Base-by-base conservation (phyloP, 1,140 invertebrate genomes). In the Aricia agestis region DNA sequence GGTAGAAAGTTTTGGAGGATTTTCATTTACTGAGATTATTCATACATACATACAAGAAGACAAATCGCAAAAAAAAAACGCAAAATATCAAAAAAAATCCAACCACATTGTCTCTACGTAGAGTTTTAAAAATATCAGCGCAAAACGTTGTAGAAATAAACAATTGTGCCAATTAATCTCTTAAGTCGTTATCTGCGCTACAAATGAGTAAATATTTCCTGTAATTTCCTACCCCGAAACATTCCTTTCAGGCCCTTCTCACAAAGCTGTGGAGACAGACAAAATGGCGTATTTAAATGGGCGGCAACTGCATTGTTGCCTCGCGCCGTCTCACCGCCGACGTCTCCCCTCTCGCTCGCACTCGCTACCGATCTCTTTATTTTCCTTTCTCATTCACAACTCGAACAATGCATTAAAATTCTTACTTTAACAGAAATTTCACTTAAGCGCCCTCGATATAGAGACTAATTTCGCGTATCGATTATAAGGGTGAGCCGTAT, bases 241-340 rank as follows among this genome's bases (percentile, higher is more conserved):
- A 89, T 72, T 83, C 81, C 86, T 87, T 86, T 84, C 82, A 69
- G 68, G 32, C 78, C 68, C 73, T 25, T 69, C 68, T 69, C 76
- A 77, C 75, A 78, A 77, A 81, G 76, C 72, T 69, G 74, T 77
- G 82, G 86, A 88, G 88, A 90, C 86, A 84, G 82, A 90, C 89
- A 91, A 91, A 88, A 91, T 91, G 89, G 89, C 89, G 89, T 87
- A 90, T 91, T 91, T 90, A 91, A 91, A 91, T 91, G 89, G 89
- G 89, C 89, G 89, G 83, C 83, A 82, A 88, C 89, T 84, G 82
- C 83, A 89, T 89, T 87, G 86, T 89, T 80, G 78, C 78, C 76
- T 61, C 74, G 75, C 76, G 78, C 74, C 80, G 80, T 82, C 77
- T 80, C 82, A 79, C 78, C 79, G 81, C 84, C 81, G 83, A 75